Base-by-base conservation (phyloP, 2,888 invertebrate species). In the Polymixis flavicincta region DNA sequence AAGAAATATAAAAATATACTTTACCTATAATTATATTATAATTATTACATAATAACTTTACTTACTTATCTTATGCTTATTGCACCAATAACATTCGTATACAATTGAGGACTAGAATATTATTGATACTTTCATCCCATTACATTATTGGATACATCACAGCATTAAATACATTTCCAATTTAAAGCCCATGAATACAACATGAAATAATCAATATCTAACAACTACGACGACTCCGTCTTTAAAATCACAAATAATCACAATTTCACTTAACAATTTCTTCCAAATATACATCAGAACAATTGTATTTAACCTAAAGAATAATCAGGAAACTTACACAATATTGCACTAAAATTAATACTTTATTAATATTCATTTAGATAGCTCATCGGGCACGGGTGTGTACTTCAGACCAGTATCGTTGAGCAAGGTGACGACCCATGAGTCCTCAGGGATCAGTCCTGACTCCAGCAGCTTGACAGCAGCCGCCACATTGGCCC, bases 391-490 rank as follows among this genome's bases (percentile, higher is more conserved):
- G 0, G 95, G 92, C 2, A 93, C 93, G 3, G 95, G 95, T 1
- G 95, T 94, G 83, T 96, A 96, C 81, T 96, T 96, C 28, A 96
- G 88, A 1, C 96, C 96, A 0, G 92, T 91, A 78, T 96, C 96
- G 67, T 93, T 94, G 3, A 96, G 93, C 7, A 92, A 55, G 11
- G 96, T 96, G 5, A 96, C 95, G 2, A 96, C 93, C 94, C 96
- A 96, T 4, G 96, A 91, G 81, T 95, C 94, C 52, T 92, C 84
- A 0, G 95, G 94, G 32, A 96, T 78, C 72, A 86, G 84, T 0
- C 96, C 96, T 2, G 96, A 95, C 63, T 94, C 86, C 76, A 96
- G 80, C 55, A 96, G 89, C 70, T 94, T 93, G 8, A 95, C 94
- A 0, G 96, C 96, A 0, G 95, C 96, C 9, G 96, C 96, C 13